Base-by-base conservation (phyloP, 2,888 invertebrate species). In the Campoplex nolae region DNA sequence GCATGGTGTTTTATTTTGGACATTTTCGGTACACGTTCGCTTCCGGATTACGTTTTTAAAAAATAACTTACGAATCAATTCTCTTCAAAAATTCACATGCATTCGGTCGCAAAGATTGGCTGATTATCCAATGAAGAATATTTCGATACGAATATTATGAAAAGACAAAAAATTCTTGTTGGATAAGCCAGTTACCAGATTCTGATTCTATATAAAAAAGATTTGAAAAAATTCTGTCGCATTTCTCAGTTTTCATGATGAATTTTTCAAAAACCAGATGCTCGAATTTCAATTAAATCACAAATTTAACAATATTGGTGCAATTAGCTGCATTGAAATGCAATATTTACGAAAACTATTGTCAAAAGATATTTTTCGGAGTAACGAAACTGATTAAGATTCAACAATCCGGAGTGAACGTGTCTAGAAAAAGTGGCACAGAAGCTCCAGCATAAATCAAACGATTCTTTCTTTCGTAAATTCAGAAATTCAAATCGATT, bases 1-100 rank as follows among this genome's bases (percentile, higher is more conserved):
- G 80, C 83, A 86, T 83, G 86, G 56, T 56, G 1, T 54, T 54
- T 79, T 56, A 32, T 65, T 56, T 71, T 70, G 16, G 18, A 62
- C 38, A 23, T 32, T 8, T 51, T 70, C 23, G 42, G 13, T 11
- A 70, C 42, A 75, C 62, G 51, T 78, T 83, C 62, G 51, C 38
- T 23, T n/a, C n/a, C 35, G 16, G 45, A 38, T 42, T 56, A 35
- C 35, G 7, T 18, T 51, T 18, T 23, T 0, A 51, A 51, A 51
- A 51, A 6, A 51, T 16, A 51, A 51, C 16, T 16, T 18, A 38
- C 38, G 38, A 38, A 38, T 38, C 4, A 38, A 38, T 9, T 7
- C 11, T 45, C 45, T 45, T 45, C 45, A 0, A 45, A 45, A 45
- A 38, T 45, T 45, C 45, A 4, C 45, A 7, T 45, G 7, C 11